Evolutionary conservation across 2,888 invertebrate species (phyloP), one percentile per base, ranked within the genome.

Genomic region (Meghimatium bilineatum): DNA sequence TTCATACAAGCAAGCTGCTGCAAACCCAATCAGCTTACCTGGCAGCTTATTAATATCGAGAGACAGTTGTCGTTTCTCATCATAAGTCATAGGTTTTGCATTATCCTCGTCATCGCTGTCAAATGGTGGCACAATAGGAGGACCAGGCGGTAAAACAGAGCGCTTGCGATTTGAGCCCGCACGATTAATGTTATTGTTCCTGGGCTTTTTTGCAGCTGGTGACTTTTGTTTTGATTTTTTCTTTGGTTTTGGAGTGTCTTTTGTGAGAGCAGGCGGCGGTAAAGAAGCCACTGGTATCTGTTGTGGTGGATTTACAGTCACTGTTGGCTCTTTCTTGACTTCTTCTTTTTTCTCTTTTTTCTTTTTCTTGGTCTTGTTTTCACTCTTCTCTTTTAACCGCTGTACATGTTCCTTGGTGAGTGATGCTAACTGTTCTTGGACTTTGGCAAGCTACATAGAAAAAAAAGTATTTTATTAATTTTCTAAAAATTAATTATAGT

Each of bases 71-170:
- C 99, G 95, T 95, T 99, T 99, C 95, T 99, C 99, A 94, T 99
- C 99, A 93, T 99, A 99, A 83, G 99, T 98, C 99, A 99, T 99
- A 87, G 99, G 99, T 94, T 98, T 97, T 90, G 98, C 98, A 94
- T 96, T 97, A 93, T 99, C 98, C 94, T 99, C 99, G 93, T 99
- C 99, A 93, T 99, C 99, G 52, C 98, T 97, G 94, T 99, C 98
- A 87, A 94, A 94, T 52, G 91, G 88, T 83, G 93, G 88, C 83
- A 87, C 81, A 60, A 87, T 87, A 52, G 91, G 88, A 66, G 83
- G 76, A 71, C 81, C 83, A 83, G 83, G 82, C 81, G 85, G 88
- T 87, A 90, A 36, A 23, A 83, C 81, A 3, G 86, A 83, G 14
- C 80, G 89, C 85, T 88, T 90, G 88, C 90, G 90, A 89, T 92